These are phyloP conservation scores for Albula glossodonta DNA, from an alignment of 2,113 vertebrate species.

Conservation along the genomic window DNA sequence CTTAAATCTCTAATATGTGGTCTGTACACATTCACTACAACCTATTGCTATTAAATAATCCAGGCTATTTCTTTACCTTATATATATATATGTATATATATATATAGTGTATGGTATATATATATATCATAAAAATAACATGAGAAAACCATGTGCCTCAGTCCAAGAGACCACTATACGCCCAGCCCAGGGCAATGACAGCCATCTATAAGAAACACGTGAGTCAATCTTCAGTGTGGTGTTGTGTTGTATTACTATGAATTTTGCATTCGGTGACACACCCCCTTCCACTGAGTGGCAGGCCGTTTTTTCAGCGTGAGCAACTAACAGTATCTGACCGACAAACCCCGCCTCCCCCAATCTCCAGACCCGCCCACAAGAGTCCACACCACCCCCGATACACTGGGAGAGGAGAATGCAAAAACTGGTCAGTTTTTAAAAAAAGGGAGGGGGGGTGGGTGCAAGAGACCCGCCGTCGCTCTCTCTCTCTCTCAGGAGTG, in stretches of 20 bases:
- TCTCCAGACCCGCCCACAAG: neutral
- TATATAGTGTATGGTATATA: neutral
- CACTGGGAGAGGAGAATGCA: neutral
- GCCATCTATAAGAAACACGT: slow-evolving; percentile 13
- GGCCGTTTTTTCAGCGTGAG: neutral
- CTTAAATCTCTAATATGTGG: slow-evolving; percentile 76
- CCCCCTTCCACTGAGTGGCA: neutral
- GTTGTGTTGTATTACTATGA: neutral
- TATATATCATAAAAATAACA: slow-evolving; percentile 79
- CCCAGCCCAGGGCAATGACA: slow-evolving; percentile 60
- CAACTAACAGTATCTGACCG: neutral
- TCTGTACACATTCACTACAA: slow-evolving; percentile 86
- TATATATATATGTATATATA: slow-evolving; percentile 67
- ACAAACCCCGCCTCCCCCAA: too few relatives aligned
- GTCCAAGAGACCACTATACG: slow-evolving; percentile 69
- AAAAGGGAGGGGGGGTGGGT: neutral
- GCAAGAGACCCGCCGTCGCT: neutral
- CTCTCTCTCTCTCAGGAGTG: neutral
- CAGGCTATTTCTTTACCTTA: slow-evolving; percentile 72
- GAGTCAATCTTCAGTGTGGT: neutral
- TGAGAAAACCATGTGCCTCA: slow-evolving; percentile 71
- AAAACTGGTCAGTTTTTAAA: neutral
- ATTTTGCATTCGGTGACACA: neutral
- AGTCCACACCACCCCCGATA: neutral
- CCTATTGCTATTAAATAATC: slow-evolving; percentile 95